Conservation (phyloP, 2,113 vertebrate genomes). For the Eira barbara region DNA sequence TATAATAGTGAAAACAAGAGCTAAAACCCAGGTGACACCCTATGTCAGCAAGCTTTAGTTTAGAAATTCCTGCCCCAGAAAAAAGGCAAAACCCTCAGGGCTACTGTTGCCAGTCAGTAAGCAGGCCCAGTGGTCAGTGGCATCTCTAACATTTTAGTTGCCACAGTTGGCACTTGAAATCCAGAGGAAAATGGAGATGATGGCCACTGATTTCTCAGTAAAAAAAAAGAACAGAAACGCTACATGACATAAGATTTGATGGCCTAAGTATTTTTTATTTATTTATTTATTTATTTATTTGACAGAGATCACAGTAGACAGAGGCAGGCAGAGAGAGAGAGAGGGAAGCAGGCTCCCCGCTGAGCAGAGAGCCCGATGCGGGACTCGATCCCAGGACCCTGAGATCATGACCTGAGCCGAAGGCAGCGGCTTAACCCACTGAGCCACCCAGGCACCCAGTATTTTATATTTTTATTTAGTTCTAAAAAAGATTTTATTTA, state of each 20-base stretch:
- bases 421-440: too few species aligned
- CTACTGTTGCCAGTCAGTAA: background rate
- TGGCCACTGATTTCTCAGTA: background rate
- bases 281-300: background rate
- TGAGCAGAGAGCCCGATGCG: too few species aligned
- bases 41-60: background rate
- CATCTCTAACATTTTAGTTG: too few species aligned
- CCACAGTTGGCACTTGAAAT: background rate
- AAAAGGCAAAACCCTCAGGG: background rate
- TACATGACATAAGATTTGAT: background rate
- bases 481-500: background rate
- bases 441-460: background rate
- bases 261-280: background rate
- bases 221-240: background rate
- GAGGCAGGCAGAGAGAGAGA: too few species aligned
- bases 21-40: background rate
- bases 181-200: background rate
- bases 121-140: background rate
- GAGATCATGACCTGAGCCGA: too few species aligned
- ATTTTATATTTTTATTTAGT: background rate
- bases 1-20: background rate
- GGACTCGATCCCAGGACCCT: too few species aligned
- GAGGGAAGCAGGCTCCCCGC: too few species aligned
- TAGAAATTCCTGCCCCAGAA: background rate
- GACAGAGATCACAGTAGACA: too few species aligned